phyloP scores from a whole-genome alignment of 1,140 invertebrate species.

The Pogonognathellus flavescens region DNA sequence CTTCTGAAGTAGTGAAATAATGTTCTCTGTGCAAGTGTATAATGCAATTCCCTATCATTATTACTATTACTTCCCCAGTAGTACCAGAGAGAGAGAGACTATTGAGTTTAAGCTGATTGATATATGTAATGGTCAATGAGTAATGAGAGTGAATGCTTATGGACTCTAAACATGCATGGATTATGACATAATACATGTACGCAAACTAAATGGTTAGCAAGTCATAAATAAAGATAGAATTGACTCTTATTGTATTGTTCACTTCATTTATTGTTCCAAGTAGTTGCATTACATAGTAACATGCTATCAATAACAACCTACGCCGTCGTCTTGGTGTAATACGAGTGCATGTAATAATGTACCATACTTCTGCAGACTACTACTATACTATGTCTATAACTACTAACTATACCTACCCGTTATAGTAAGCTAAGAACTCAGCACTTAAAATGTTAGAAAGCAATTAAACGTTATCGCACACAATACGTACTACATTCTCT shows the following conservation, averaged over 20 bases:
- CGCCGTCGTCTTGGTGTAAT: not conserved
- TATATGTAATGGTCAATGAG: constrained; percentile 48
- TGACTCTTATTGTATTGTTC: constrained; percentile 43
- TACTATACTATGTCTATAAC: not conserved
- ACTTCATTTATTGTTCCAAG: constrained; percentile 32
- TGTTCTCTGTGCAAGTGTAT: not conserved
- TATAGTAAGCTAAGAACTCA: constrained; percentile 13
- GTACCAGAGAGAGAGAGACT: not conserved
- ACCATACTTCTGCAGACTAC: not conserved
- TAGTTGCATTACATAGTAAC: constrained; percentile 23
- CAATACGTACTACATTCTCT: constrained; percentile 32
- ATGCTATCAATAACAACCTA: constrained; percentile 38
- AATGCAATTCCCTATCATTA: constrained; percentile 14
- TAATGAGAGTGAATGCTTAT: constrained; percentile 48
- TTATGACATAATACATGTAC: constrained; percentile 44
- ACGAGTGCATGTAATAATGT: not conserved
- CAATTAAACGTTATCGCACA: constrained; percentile 40
- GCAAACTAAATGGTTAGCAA: constrained; percentile 51
- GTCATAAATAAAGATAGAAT: constrained; percentile 42
- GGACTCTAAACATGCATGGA: constrained; percentile 46
- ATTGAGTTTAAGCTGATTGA: constrained; percentile 17
- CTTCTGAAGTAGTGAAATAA: too few species aligned
- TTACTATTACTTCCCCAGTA: not conserved
- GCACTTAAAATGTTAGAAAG: constrained; percentile 36
- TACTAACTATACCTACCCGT: not conserved